A percentile compares a stretch with the other conserved stretches of the same genome.
These are phyloP conservation scores for Myripristis jacobus DNA, from an alignment of 2,797 vertebrate species.

Conservation along the genomic window DNA sequence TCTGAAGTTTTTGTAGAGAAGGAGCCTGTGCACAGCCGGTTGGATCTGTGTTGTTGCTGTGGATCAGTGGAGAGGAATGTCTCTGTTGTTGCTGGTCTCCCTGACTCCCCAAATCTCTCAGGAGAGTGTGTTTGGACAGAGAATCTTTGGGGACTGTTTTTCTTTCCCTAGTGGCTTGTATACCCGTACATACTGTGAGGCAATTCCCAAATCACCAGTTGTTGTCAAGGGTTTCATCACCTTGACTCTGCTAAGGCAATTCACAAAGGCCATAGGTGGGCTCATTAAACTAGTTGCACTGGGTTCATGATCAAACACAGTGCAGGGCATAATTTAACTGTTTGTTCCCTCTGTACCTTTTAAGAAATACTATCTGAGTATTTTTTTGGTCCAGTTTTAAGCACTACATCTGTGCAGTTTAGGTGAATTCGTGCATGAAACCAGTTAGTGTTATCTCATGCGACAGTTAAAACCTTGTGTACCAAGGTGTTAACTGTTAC, in stretches of 20 bases:
- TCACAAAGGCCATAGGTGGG: neutral
- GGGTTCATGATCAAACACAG: neutral
- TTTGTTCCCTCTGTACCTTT: neutral
- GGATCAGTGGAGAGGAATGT: constrained; percentile 60
- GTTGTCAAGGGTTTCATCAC: constrained; percentile 36
- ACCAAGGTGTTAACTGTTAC: too few relatives aligned
- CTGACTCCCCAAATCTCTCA: constrained; percentile 78
- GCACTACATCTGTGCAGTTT: neutral
- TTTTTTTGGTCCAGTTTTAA: neutral
- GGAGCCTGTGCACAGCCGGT: constrained; percentile 39
- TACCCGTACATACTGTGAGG: constrained; percentile 61
- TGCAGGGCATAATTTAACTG: neutral
- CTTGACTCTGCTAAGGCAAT: constrained; percentile 27
- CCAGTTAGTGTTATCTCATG: neutral
- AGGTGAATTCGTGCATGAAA: neutral
- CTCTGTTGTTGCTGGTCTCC: constrained; percentile 78
- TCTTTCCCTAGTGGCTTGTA: constrained; percentile 33
- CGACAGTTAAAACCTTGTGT: neutral
- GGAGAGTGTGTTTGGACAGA: constrained; percentile 78
- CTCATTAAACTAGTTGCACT: constrained; percentile 6
- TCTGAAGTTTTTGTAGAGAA: constrained; percentile 52
- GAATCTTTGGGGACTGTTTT: constrained; percentile 60
- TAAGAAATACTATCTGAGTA: neutral
- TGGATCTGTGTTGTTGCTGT: constrained; percentile 59
- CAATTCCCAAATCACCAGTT: constrained; percentile 44